Base-by-base conservation (phyloP, 2,113 vertebrate genomes). In the Melanerpes aurifrons region DNA sequence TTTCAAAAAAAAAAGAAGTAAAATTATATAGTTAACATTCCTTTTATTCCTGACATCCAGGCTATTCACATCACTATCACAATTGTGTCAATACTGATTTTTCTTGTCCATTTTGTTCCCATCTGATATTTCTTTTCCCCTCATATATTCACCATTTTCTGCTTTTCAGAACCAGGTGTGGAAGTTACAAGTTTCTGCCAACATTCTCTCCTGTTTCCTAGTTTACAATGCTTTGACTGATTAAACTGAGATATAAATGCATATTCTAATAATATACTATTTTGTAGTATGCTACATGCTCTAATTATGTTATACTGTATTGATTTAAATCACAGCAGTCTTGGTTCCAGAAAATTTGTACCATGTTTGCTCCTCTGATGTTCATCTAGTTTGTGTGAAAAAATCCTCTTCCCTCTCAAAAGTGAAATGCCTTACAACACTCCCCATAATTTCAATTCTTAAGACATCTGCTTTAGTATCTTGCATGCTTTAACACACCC, bases 401-500 rank as follows among this genome's bases (percentile, higher is more conserved):
- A 96, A 86, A 83, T 37, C 20, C 7, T 84, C 47, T 66, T 70
- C 63, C 48, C 48, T 75, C 72, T 88, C 57, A 71, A 57, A 90
- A 92, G 67, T 32, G 71, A 48, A 82, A 83, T 43, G 92, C 53
- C n/a, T 77, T 37, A 47, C 61, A 93, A 81, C 35, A 48, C 53
- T 86, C 31, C 80, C 45, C 82, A 72, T 95, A 83, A 71, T 76
- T 88, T 53, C 83, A 78, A 68, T 92, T 86, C 92, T 88, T 90
- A 58, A 83, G 73, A 92, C 82, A 95, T 93, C 86, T 94, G 96
- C 73, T 95, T 96, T 78, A 88, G 96, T 93, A 68, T 93, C 86
- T 66, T 43, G 19, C 73, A 58, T 93, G 80, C 82, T 96, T 88
- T 83, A 90, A 88, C 95, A 96, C 95, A 86, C 92, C 96, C 95